Evolutionary conservation across 1,140 invertebrate genomes (phyloP).

Genomic region (Drepana arcuata): DNA sequence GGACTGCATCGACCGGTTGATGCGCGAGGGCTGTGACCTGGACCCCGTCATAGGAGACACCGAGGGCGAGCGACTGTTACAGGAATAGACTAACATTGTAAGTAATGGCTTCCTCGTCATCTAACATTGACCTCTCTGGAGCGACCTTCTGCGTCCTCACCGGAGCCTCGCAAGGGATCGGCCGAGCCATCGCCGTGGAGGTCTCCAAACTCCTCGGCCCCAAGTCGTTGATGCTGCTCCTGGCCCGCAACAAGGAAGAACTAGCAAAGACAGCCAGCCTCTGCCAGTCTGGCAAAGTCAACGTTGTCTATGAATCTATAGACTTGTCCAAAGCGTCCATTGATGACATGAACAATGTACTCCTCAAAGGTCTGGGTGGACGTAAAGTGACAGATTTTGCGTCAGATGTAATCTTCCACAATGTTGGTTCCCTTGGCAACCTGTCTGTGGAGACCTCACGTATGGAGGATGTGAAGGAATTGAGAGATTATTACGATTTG

Average conservation of each 20-base stretch:
- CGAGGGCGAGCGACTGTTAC: slow-evolving; percentile 49
- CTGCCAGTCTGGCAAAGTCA: slow-evolving; percentile 71
- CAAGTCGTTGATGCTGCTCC: slow-evolving; percentile 80
- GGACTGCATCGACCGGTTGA: slow-evolving; percentile 55
- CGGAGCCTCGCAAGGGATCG: slow-evolving; percentile 92
- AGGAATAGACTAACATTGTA: slow-evolving; percentile 43
- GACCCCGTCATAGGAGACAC: slow-evolving; percentile 62
- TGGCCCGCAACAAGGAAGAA: slow-evolving; percentile 80
- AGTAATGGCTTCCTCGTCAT: slow-evolving; percentile 57
- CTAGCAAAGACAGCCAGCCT: slow-evolving; percentile 76
- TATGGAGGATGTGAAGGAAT: slow-evolving; percentile 74
- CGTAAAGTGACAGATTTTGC: slow-evolving; percentile 73
- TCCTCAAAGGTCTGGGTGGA: slow-evolving; percentile 56
- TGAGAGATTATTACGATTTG: slow-evolving; percentile 80
- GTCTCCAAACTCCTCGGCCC: slow-evolving; percentile 75
- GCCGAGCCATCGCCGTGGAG: slow-evolving; percentile 81
- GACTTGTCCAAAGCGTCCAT: slow-evolving; percentile 73
- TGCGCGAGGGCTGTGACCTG: slow-evolving; percentile 57
- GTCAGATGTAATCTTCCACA: slow-evolving; percentile 86
- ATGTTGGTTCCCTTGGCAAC: slow-evolving; percentile 91
- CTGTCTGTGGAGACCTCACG: slow-evolving; percentile 74
- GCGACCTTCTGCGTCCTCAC: slow-evolving; percentile 79
- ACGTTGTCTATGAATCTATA: slow-evolving; percentile 69
- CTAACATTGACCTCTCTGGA: slow-evolving; percentile 61
- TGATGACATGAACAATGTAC: slow-evolving; percentile 62